Conservation (phyloP, 1,140 invertebrate species). For the Theocolax elegans region DNA sequence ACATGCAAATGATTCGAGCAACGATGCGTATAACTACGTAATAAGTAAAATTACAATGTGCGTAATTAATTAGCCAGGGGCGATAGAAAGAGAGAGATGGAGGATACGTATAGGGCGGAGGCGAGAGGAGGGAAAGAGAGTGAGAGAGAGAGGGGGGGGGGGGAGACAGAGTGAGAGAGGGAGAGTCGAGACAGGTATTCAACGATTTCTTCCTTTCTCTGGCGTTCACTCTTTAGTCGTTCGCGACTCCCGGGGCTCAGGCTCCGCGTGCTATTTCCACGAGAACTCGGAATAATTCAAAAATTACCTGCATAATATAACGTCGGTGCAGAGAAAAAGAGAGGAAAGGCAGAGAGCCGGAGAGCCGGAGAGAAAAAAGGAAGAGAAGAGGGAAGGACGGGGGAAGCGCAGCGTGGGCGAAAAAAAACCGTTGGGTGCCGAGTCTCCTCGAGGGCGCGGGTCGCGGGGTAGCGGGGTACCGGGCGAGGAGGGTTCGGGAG, state of each 20-base stretch:
- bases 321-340: constrained; percentile 5
- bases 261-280: constrained; percentile 20
- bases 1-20: constrained; percentile 24
- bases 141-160: no score
- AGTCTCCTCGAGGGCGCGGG: background rate
- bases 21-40: constrained; percentile 12
- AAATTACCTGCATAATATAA: constrained; percentile 44
- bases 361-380: background rate
- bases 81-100: background rate
- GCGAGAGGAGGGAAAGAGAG: no score
- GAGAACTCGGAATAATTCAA: constrained; percentile 38
- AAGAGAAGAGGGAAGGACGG: background rate
- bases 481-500: background rate
- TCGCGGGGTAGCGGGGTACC: background rate
- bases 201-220: constrained; percentile 1
- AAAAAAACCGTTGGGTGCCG: background rate
- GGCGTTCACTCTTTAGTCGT: background rate
- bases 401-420: background rate
- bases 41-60: constrained; percentile 37
- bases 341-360: no score
- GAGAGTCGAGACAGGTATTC: no score
- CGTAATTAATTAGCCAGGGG: constrained; percentile 31
- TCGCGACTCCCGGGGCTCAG: no score
- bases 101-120: no score
- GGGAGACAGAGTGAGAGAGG: no score